Base-by-base conservation (phyloP, 2,888 invertebrate genomes). In the Torymus aiolomorphi region DNA sequence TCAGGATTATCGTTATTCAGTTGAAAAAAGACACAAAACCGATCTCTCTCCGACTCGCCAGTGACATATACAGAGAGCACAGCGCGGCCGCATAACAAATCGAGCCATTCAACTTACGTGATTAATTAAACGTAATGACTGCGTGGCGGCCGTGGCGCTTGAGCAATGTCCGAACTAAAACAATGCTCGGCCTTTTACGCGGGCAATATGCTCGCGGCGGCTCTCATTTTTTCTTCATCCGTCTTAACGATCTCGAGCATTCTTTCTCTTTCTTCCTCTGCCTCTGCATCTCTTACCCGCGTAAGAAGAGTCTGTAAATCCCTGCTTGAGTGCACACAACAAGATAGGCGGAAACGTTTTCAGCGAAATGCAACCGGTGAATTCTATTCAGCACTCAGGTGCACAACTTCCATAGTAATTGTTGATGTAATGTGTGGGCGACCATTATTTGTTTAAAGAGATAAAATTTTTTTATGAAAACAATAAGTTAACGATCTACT, bases 91-190 rank as follows among this genome's bases (percentile, higher is more conserved):
- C 80, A 83, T 86, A 83, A 88, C 87, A 85, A 87, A 86, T 88
- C 86, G 85, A 84, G 85, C 84, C 85, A 84, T 86, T 85, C 84
- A 82, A 82, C 78, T 84, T 86, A 85, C 51, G 87, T 87, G 87
- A 89, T 89, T 88, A 88, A 89, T 89, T 89, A 88, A 89, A 87
- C 83, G 83, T 87, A 88, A 89, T 87, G 88, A 89, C 86, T 83
- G 83, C 83, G 83, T 11, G 63, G 56, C 14, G 16, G 66, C 61
- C 20, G 65, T 56, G 20, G 83, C 24, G 24, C 24, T 24, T 85
- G 87, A 86, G 83, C 83, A 87, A 88, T 87, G 86, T 86, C 83
- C 85, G 81, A 83, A 82, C 85, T 84, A 84, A 88, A 85, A 89
- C 88, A 88, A 88, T 88, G 85, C 86, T 83, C 13, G 73, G 62